Base-by-base conservation (phyloP, 2,888 invertebrate genomes). In the Tigriopus californicus region DNA sequence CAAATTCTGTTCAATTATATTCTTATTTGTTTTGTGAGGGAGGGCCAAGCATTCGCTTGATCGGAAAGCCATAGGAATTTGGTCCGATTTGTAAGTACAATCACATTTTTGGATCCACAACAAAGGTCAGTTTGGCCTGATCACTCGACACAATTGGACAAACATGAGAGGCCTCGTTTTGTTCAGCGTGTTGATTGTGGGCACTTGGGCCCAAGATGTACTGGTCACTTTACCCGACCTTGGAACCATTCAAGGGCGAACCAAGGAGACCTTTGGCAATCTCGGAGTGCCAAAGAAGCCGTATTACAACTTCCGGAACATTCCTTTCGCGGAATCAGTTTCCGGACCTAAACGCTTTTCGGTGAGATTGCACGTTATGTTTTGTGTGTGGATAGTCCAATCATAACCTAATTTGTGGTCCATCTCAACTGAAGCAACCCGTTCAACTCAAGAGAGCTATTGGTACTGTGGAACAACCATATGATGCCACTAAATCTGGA, bases 401-500 rank as follows among this genome's bases (percentile, higher is more conserved):
- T n/a, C n/a, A n/a, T n/a, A n/a, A 33, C 3, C 33, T 33, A 33
- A 33, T 3, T 33, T 8, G 8, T 33, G 3, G 8, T 33, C 8
- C 3, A 33, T 33, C 33, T 5, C 8, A 5, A 3, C 33, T 8
- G 8, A 33, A 49, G 49, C 20, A 49, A 49, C 49, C 49, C 20
- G 20, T 18, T 5, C 15, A 49, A 22, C 22, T 15, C 12, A 22
- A 15, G 5, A 22, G 20, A 2, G 22, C 5, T 49, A 13, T 56
- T 15, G 56, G 56, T 3, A 41, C 49, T 2, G 20, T 40, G 25
- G 41, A 20, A n/a, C 22, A 53, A 20, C 42, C 58, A 2, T 60
- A 48, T 40, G 52, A 52, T 44, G 58, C 58, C 18, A 60, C 44
- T 13, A 51, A 25, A 20, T 41, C 58, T 22, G 53, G 52, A 11